Conservation (phyloP, 2,888 invertebrate species). For the Psylliodes chrysocephalus region DNA sequence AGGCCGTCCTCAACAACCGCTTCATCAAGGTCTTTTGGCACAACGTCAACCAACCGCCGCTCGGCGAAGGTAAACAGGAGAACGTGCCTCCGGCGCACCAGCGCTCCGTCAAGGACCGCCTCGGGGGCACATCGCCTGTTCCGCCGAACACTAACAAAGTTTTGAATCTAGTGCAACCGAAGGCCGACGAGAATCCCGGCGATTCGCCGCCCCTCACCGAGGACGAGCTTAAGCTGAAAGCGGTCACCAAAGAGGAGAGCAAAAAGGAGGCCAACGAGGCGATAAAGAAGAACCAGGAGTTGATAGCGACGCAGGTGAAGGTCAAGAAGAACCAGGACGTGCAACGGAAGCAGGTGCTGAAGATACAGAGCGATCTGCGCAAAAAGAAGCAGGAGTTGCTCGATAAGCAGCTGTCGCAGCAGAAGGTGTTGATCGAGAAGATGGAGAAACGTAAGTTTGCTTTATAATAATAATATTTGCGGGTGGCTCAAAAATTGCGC, state of each 20-base stretch:
- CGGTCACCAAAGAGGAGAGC: conserved; percentile 55
- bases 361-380: conserved; percentile 82
- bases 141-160: conserved; percentile 62
- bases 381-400: conserved; percentile 87
- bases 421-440: conserved; percentile 83
- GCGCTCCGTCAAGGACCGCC: conserved; percentile 65
- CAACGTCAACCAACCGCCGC: conserved; percentile 47
- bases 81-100: conserved; percentile 64
- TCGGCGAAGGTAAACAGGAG: conserved; percentile 69
- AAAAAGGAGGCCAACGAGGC: conserved; percentile 62
- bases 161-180: conserved; percentile 63
- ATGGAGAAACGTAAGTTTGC: conserved; percentile 75
- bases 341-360: conserved; percentile 78
- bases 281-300: conserved; percentile 69
- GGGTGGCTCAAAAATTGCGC: no score
- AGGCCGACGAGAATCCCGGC: conserved; percentile 50
- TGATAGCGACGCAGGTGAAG: conserved; percentile 73
- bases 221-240: conserved; percentile 51
- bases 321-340: conserved; percentile 80
- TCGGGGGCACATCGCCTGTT: conserved; percentile 56
- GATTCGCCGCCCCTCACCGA: conserved; percentile 57
- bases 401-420: conserved; percentile 90
- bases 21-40: conserved; percentile 99
- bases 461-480: no score
- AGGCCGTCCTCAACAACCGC: conserved; percentile 96